A percentile compares a stretch with the other conserved stretches of the same genome.
These are phyloP conservation scores for Pseudomugil tenellus DNA, from an alignment of 2,797 vertebrate species.

Conservation along the genomic window DNA sequence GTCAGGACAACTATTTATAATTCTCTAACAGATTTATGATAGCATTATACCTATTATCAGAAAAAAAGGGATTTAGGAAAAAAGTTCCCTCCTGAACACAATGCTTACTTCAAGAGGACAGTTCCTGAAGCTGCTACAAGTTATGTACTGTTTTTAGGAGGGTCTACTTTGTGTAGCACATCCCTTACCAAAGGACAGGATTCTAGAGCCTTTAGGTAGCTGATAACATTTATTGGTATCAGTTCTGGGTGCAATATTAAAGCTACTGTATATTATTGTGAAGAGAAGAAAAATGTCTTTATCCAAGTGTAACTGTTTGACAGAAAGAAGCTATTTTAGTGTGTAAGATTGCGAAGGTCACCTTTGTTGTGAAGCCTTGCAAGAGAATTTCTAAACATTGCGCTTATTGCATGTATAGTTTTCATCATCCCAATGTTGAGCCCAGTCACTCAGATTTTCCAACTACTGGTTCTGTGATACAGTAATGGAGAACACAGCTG, in stretches of 20 bases:
- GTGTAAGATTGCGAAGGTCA: too few relatives aligned
- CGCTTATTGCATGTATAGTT: too few relatives aligned
- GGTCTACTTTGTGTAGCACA: not conserved
- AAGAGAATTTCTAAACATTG: too few relatives aligned
- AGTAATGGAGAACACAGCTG: too few relatives aligned
- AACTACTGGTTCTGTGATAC: too few relatives aligned
- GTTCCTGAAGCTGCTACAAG: not conserved
- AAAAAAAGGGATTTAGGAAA: not conserved
- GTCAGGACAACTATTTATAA: conserved; percentile 26
- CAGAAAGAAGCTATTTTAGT: too few relatives aligned
- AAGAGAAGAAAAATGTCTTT: too few relatives aligned
- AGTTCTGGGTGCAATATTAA: not conserved
- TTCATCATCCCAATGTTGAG: too few relatives aligned
- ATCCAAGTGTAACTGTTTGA: too few relatives aligned
- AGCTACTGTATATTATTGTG: too few relatives aligned
- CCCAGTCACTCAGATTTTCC: too few relatives aligned
- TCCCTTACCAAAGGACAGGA: not conserved
- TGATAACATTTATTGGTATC: not conserved
- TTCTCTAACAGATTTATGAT: not conserved
- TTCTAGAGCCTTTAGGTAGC: not conserved
- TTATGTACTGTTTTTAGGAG: not conserved
- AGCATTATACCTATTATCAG: conserved; percentile 4
- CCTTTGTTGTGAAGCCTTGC: too few relatives aligned
- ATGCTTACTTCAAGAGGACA: not conserved
- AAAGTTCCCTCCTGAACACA: not conserved